Evolutionary conservation across 2,113 vertebrate genomes (phyloP).

Genomic region (Boulengeromyrus knoepffleri): DNA sequence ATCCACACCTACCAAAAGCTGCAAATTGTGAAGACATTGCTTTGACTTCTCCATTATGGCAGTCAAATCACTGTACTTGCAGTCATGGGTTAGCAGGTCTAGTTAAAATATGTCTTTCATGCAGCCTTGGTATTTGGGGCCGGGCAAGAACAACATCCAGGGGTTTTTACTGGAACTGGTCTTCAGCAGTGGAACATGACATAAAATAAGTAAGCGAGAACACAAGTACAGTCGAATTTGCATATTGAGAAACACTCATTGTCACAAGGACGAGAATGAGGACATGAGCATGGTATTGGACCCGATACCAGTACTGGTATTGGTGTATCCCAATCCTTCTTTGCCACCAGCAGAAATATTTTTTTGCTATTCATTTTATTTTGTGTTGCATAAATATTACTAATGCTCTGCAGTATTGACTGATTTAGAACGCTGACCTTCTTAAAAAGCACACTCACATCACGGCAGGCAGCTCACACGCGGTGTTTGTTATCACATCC

Average conservation of each 20-base stretch:
- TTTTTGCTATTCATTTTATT: not conserved
- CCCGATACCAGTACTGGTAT: not conserved
- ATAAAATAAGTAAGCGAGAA: not conserved
- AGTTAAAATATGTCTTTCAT: not conserved
- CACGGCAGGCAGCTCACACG: not conserved
- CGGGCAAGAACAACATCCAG: too few relatives aligned
- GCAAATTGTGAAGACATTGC: not conserved
- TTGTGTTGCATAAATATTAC: not conserved
- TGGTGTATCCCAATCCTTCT: not conserved
- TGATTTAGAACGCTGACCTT: not conserved
- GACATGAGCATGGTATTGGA: not conserved
- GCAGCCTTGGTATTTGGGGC: not conserved
- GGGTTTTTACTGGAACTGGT: not conserved
- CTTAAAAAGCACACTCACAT: not conserved
- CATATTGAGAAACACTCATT: not conserved
- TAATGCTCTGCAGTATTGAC: not conserved
- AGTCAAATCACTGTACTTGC: not conserved
- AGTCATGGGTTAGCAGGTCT: not conserved
- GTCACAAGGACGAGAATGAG: not conserved
- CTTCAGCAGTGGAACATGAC: not conserved
- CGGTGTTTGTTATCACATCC: not conserved
- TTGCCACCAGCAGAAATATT: not conserved
- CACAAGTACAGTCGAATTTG: not conserved
- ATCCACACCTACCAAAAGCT: not conserved
- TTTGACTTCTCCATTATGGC: not conserved